Base-by-base conservation (phyloP, 2,797 vertebrate species). In the Champsocephalus esox region DNA sequence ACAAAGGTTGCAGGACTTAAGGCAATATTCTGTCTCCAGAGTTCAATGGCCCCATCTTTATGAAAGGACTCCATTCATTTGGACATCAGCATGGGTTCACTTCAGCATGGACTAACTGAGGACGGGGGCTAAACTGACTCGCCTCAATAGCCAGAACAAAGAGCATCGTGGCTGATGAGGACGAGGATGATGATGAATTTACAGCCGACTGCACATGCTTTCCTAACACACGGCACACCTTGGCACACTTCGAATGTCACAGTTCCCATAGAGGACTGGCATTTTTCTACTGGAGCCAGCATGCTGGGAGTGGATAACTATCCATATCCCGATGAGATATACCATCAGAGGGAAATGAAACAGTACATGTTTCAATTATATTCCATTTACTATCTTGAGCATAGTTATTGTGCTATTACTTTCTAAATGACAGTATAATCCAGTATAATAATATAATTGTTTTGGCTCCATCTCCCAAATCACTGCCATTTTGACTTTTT, bases 1-100 rank as follows among this genome's bases (percentile, higher is more conserved):
- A 96, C 95, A 97, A 95, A 94, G 93, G 95, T 96, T 96, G 96
- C 95, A 94, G 93, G 94, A 96, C 95, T 97, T 96, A 95, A 95
- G 95, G 96, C 96, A 95, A 96, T 95, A 95, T 96, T 97, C 95
- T 95, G 95, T 89, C 86, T 92, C 84, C 75, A 85, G 86, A 90
- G 90, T 92, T 92, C 91, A 93, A 92, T 90, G 87, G 90, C 78
- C 87, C 62, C 62, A 70, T 79, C 78, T 87, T 73, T 60, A 79
- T 91, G 80, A 92, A 92, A 93, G 82, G 59, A 81, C 77, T 86
- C 71, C 57, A 91, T 91, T 92, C 89, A 89, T 88, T 87, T 88
- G 71, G 84, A 92, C 92, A 93, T 87, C 92, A 92, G 91, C 87
- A 85, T 87, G 88, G 84, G 88, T 81, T 88, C 81, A 82, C 88